Percentiles rank a stretch among this genome's conserved stretches.
These are phyloP conservation scores for Drosophila robusta DNA, from an alignment of 2,888 invertebrate species.

Conservation along the genomic window DNA sequence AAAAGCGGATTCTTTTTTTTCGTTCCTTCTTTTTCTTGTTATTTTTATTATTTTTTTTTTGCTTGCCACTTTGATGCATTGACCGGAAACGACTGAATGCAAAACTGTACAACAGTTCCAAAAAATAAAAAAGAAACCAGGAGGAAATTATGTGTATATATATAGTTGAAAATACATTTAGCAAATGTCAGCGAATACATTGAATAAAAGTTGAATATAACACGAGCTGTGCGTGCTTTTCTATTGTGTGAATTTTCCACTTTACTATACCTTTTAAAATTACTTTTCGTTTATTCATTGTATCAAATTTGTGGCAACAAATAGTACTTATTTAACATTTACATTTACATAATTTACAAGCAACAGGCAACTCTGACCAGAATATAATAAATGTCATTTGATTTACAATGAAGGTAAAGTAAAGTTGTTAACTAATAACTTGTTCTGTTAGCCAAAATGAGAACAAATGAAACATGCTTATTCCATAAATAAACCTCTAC, in stretches of 20 bases:
- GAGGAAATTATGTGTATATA: neutral
- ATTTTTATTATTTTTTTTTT: neutral
- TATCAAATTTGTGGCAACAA: neutral
- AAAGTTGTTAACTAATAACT: neutral
- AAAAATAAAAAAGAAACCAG: slow-evolving; percentile 1
- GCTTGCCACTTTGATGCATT: slow-evolving; percentile 66
- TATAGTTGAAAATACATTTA: neutral
- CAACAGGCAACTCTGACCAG: too few relatives aligned
- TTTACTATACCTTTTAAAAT: neutral
- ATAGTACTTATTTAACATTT: too few relatives aligned
- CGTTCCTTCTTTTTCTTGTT: slow-evolving; percentile 7
- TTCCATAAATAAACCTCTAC: too few relatives aligned
- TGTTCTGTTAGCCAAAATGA: too few relatives aligned
- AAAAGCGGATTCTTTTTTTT: slow-evolving; percentile 44
- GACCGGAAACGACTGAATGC: slow-evolving; percentile 66
- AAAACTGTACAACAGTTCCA: slow-evolving; percentile 24
- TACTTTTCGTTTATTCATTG: neutral
- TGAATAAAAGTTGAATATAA: slow-evolving; percentile 1
- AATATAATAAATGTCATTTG: too few relatives aligned
- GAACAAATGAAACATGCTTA: too few relatives aligned
- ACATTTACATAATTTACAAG: too few relatives aligned
- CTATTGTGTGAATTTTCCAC: too few relatives aligned
- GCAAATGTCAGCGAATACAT: slow-evolving; percentile 26
- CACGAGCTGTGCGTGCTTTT: neutral
- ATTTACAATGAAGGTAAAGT: neutral